Evolutionary conservation across 2,888 invertebrate genomes (phyloP), one percentile per base, ranked within the genome.

Genomic region (Empis stercorea): DNA sequence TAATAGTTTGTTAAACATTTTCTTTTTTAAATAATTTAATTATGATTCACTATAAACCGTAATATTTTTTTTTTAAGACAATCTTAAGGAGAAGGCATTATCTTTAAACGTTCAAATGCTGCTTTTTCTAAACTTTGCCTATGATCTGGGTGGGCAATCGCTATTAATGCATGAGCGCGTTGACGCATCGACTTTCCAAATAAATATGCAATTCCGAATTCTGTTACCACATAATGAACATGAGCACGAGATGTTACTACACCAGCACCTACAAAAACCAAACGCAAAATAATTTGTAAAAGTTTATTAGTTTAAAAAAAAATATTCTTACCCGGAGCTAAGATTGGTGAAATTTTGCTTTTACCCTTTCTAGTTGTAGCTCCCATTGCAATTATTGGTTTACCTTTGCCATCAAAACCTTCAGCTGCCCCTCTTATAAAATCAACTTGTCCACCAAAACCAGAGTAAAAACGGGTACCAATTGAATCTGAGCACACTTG

Each of bases 401-500:
- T 92, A 17, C 95, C 95, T 54, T 72, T 72, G 0, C 92, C 92
- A 68, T 95, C 94, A 3, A 78, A 63, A 3, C 84, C 76, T 62
- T 89, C 83, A 0, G 87, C 91, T 3, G 94, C 87, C 20, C 94
- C 95, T 47, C 92, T 78, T 55, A 93, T 85, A 66, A 95, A 95
- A 71, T 95, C 95, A 36, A 93, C 84, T 64, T 95, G 94, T 0
- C 93, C 93, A 11, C 94, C 94, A 65, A 93, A 91, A 10, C 93
- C 93, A 1, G 81, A 83, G 62, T 75, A 85, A 57, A 69, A 68
- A 2, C 68, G 61, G 20, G 66, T 58, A 11, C 95, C 95, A 57
- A 96, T 95, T 20, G 95, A 95, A 64, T 96, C 96, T 0, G 95
- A 80, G 54, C 83, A 82, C 16, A 96, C 81, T 69, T 96, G 96